Evolutionary conservation across 2,888 invertebrate genomes (phyloP).

Genomic region (Cataglyphis altisquamis): DNA sequence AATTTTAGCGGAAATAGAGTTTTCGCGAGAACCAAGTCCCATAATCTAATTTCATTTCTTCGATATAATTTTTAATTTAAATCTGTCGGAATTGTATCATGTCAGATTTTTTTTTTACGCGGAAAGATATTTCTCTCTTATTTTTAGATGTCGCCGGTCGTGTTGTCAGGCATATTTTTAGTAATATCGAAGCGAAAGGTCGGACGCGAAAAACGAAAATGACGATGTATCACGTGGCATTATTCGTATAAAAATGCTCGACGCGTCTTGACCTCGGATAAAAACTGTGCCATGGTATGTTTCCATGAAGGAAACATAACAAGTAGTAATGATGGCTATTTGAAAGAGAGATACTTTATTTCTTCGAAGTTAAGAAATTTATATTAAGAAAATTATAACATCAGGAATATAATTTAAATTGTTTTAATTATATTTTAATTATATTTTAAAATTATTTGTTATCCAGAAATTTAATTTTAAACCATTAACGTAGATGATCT

Average conservation of each 20-base stretch:
- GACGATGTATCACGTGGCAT: conserved; percentile 19
- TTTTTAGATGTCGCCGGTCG: conserved; percentile 8
- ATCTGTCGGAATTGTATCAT: background rate
- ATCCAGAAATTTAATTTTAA: background rate
- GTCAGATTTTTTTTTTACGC: background rate
- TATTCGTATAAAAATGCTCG: background rate
- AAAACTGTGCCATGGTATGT: background rate
- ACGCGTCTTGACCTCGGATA: conserved; percentile 11
- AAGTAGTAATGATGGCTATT: background rate
- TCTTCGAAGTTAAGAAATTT: background rate
- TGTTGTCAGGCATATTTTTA: conserved; percentile 37
- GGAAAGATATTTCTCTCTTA: background rate
- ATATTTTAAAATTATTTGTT: background rate
- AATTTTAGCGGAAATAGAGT: background rate
- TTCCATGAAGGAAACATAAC: background rate
- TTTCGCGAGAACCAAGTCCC: background rate
- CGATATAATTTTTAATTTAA: background rate
- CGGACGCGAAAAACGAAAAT: conserved; percentile 26
- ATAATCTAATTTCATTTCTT: background rate
- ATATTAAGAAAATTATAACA: background rate
- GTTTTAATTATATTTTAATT: background rate
- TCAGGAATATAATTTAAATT: background rate
- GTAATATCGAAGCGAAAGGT: conserved; percentile 22
- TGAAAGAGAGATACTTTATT: background rate
- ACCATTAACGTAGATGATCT: background rate